Evolutionary conservation across 2,797 vertebrate species (phyloP), one percentile per base, ranked within the genome.

Genomic region (Phrynocephalus vlangalii): DNA sequence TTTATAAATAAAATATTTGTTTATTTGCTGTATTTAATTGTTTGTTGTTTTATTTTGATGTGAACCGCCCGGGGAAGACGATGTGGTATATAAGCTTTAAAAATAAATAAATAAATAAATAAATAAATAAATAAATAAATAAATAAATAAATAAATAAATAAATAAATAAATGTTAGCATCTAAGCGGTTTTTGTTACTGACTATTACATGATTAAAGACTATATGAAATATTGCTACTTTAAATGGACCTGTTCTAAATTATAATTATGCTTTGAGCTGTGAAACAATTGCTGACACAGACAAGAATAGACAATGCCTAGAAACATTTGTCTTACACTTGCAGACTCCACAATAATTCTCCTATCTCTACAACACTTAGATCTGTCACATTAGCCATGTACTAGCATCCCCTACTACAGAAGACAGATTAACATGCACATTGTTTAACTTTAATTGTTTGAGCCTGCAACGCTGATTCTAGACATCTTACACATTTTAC

Each of bases 281-380:
- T 94, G 92, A 93, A 88, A 48, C 94, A 94, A 89, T 93, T 90
- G 60, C 87, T 90, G 85, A 88, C 84, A 86, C 79, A 93, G 91
- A 84, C 2, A 79, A 77, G 75, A 91, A 85, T 79, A 94, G 88
- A 93, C 86, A 93, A 24, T 89, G 91, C 89, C 33, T 85, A 93
- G 90, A 89, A 94, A 95, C 94, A 92, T 86, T 83, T 89, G 79
- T 90, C 89, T 30, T 94, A 88, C 77, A 77, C 90, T 89, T 88
- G 90, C 84, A 91, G 84, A 63, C 86, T 83, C n/a, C 79, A 28
- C 76, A 94, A 91, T 82, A 88, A 56, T 87, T 93, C 80, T 92
- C 81, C 80, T 79, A 92, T 90, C 72, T 90, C 88, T 7, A 78
- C 94, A 91, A 88, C 92, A 95, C 88, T 79, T 38, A 28, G 77